These are phyloP conservation scores for Sitta europaea DNA, from an alignment of 2,113 vertebrate genomes.

Conservation along the genomic window DNA sequence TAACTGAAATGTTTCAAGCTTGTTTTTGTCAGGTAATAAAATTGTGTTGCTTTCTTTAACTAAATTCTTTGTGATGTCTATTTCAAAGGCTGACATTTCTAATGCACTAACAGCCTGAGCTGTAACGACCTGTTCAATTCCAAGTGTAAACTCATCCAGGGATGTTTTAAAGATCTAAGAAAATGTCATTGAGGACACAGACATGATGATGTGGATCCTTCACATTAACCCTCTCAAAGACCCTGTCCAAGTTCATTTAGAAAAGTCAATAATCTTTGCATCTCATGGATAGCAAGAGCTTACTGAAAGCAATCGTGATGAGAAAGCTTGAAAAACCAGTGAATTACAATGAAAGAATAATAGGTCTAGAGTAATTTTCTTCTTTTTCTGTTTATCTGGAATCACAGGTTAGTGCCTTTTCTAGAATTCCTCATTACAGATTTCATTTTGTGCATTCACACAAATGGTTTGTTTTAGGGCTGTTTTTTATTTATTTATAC, in stretches of 20 bases:
- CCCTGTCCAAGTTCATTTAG: not conserved
- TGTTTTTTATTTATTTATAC: not conserved
- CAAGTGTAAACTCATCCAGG: not conserved
- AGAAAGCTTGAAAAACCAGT: not conserved
- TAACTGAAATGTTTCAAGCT: not conserved
- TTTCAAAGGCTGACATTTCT: conserved; percentile 7
- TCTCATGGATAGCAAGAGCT: rapidly evolving
- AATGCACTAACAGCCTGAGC: not conserved
- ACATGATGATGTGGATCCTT: not conserved
- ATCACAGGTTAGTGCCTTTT: not conserved
- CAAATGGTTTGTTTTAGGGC: not conserved
- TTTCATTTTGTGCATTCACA: not conserved
- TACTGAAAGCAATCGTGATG: not conserved
- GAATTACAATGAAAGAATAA: not conserved
- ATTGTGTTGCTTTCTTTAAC: not conserved
- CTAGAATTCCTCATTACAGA: not conserved
- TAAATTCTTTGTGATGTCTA: not conserved
- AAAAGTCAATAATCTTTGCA: not conserved
- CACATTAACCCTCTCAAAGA: not conserved
- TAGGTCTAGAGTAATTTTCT: not conserved
- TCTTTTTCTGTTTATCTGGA: not conserved
- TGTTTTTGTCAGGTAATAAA: conserved; percentile 1
- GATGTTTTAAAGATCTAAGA: not conserved
- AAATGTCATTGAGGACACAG: not conserved
- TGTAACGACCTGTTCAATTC: not conserved